Evolutionary conservation across 2,113 vertebrate genomes (phyloP), one percentile per base, ranked within the genome.

Genomic region (Brachyhypopomus occidentalis): DNA sequence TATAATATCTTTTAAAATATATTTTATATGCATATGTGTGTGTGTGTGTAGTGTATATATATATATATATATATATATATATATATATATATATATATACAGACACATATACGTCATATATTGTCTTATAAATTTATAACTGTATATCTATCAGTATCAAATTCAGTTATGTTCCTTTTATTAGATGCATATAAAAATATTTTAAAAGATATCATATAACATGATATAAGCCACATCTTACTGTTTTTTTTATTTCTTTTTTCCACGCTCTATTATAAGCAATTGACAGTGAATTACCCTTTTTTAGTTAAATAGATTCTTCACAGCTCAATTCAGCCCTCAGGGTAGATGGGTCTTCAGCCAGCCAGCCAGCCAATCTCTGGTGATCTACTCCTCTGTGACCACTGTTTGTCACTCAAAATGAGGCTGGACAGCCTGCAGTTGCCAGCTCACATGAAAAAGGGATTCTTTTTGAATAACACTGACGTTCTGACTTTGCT

Each of bases 361-460:
- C 85, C 89, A 30, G 30, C 30, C 30, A 87, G 87, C 87, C 85
- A 89, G 85, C 86, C 89, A 86, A 88, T 89, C 88, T 91, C 88
- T 83, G 76, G 86, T 89, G 89, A 91, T 90, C 88, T 88, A 88
- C 86, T 89, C 87, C 89, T 90, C 90, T 90, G 89, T 89, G 89
- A 86, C 88, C 84, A 83, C 86, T 91, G 90, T 92, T 91, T 92
- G 90, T 91, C 91, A 90, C 88, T 92, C 89, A 87, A 86, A 90
- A 89, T 83, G 83, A 82, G 86, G 84, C 77, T 75, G 75, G 83
- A 85, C 88, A 90, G 88, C 87, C 88, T 88, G 88, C 84, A 77
- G 79, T 87, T 87, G 87, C 86, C 79, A 83, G 80, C 80, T 83
- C 59, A 41, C 55, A 34, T 63, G 58, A 78, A 73, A 78, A 73